Conservation (phyloP, 2,113 vertebrate species). For the Pomatorhinus ruficollis region DNA sequence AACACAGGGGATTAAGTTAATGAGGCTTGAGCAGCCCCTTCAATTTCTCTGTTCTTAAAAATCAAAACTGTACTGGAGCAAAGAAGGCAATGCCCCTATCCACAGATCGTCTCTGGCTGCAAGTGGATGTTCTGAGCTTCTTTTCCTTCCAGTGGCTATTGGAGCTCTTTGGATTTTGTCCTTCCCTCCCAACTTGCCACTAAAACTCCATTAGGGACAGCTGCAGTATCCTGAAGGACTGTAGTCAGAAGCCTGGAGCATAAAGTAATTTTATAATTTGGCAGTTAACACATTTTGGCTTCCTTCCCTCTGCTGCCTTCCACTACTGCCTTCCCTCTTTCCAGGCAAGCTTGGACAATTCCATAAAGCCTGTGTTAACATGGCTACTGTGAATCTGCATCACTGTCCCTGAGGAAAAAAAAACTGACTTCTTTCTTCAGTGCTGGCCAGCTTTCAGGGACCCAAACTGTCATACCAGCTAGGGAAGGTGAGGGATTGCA, state of each 20-base stretch:
- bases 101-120: background rate
- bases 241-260: background rate
- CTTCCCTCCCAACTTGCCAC: too few relatives aligned
- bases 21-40: background rate
- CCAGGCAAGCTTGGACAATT: background rate
- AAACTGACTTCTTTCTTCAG: background rate
- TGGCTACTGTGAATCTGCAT: background rate
- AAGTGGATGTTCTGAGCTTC: background rate
- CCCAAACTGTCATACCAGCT: rapidly evolving
- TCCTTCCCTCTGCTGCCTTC: background rate
- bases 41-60: background rate
- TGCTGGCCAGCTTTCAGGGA: background rate
- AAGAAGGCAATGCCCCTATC: background rate
- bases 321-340: background rate
- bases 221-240: background rate
- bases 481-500: background rate
- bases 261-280: background rate
- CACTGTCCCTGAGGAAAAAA: background rate
- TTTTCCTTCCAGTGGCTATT: background rate
- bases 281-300: background rate
- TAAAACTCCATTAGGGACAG: background rate
- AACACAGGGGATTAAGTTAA: background rate
- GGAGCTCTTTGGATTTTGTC: background rate
- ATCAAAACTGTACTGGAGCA: background rate
- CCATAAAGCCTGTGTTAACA: background rate